These are phyloP conservation scores for Zootoca vivipara DNA, from an alignment of 2,113 vertebrate genomes.

Conservation along the genomic window DNA sequence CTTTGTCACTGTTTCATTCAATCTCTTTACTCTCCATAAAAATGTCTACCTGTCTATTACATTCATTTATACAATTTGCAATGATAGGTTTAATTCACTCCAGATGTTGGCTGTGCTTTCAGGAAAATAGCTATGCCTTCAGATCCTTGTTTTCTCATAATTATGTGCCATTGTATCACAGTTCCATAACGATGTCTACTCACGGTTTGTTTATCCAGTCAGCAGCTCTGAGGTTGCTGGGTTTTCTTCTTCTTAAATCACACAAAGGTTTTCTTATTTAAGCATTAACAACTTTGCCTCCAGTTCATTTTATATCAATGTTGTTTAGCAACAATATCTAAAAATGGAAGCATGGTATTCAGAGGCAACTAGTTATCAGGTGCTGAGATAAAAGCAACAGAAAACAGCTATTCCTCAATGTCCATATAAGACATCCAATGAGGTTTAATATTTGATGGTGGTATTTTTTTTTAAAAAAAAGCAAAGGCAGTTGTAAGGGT, in stretches of 20 bases:
- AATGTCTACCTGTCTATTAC: constrained; percentile 9
- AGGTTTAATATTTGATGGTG: not conserved
- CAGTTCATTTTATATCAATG: not conserved
- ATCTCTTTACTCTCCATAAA: constrained; percentile 23
- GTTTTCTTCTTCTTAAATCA: not conserved
- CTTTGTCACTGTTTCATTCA: constrained; percentile 8
- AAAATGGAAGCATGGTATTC: not conserved
- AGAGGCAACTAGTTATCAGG: not conserved
- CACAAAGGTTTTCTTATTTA: too few relatives aligned
- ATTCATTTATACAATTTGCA: constrained; percentile 8
- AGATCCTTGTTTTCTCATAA: constrained; percentile 25
- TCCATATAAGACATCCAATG: not conserved
- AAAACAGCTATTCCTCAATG: not conserved
- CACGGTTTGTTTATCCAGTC: not conserved
- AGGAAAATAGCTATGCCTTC: constrained; percentile 9
- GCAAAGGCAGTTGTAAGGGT: too few relatives aligned
- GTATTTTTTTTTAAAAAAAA: too few relatives aligned
- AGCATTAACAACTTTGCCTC: not conserved
- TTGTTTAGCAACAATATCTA: not conserved
- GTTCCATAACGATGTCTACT: not conserved
- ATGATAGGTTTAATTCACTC: constrained; percentile 25
- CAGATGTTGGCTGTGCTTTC: constrained; percentile 9
- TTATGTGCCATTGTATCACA: not conserved
- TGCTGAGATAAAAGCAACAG: not conserved
- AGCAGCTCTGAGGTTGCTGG: not conserved